A percentile compares a stretch with the other conserved stretches of the same genome.
phyloP scores from a whole-genome alignment of 2,113 vertebrate species.

The Zosterops japonicus region DNA sequence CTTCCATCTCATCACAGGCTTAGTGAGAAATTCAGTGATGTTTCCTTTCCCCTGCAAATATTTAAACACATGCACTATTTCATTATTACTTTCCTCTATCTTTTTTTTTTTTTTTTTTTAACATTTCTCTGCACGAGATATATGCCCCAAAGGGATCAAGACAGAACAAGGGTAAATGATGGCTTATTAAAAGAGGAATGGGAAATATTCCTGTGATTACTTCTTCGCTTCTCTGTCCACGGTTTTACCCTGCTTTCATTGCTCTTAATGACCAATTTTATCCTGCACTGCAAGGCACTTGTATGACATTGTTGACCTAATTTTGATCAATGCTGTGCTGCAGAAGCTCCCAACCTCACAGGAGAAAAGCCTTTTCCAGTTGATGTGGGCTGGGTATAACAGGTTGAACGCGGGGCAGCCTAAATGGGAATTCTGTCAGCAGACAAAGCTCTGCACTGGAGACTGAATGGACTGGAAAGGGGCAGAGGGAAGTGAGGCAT shows the following conservation, averaged over 20 bases:
- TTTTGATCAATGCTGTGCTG: conserved; percentile 24
- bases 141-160: neutral
- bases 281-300: neutral
- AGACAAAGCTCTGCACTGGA: neutral
- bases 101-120: neutral
- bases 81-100: neutral
- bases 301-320: neutral
- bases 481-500: neutral
- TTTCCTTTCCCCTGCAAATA: conserved; percentile 16
- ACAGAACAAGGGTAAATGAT: neutral
- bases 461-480: neutral
- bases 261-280: conserved; percentile 22
- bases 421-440: neutral
- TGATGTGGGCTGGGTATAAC: neutral
- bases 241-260: neutral
- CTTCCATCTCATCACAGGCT: neutral
- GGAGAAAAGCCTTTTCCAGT: neutral
- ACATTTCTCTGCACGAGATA: neutral
- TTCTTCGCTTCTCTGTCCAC: neutral
- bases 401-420: neutral
- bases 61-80: neutral
- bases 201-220: conserved; percentile 4
- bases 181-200: conserved; percentile 27
- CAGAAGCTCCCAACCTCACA: neutral
- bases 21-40: neutral